These are phyloP conservation scores for Conus betulinus DNA, from an alignment of 1,140 invertebrate species.

Conservation along the genomic window DNA sequence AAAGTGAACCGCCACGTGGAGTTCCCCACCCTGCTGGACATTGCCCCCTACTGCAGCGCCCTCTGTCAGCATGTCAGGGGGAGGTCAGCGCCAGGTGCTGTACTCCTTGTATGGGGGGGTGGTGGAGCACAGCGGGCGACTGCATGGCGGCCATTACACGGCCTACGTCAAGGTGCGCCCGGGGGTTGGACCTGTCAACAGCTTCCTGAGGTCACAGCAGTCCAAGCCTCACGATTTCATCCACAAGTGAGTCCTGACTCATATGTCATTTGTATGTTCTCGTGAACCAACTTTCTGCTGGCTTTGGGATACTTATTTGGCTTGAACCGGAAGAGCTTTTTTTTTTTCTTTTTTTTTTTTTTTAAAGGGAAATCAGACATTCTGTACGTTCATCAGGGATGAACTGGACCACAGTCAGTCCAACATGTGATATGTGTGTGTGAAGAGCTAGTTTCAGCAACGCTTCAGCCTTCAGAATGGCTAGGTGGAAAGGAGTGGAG, in stretches of 20 bases:
- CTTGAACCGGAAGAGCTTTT: too few species aligned
- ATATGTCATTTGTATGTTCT: too few species aligned
- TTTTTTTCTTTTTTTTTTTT: too few species aligned
- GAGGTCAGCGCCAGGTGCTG: slow-evolving; percentile 79
- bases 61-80: slow-evolving; percentile 79
- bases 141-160: slow-evolving; percentile 96
- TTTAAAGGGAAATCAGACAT: too few species aligned
- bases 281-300: too few species aligned
- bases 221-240: slow-evolving; percentile 62
- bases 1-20: slow-evolving; percentile 92
- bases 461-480: too few species aligned
- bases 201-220: slow-evolving; percentile 68
- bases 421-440: too few species aligned
- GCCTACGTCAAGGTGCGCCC: slow-evolving; percentile 84
- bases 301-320: too few species aligned
- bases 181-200: slow-evolving; percentile 60
- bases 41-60: slow-evolving; percentile 93
- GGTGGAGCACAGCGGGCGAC: slow-evolving; percentile 93
- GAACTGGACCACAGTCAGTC: too few species aligned
- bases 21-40: slow-evolving; percentile 90
- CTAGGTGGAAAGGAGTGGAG: too few species aligned
- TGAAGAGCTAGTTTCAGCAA: too few species aligned
- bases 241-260: slow-evolving; percentile 44
- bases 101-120: slow-evolving; percentile 96
- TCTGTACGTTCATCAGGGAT: too few species aligned